phyloP scores from a whole-genome alignment of 2,113 vertebrate species.

The Saguinus midas region DNA sequence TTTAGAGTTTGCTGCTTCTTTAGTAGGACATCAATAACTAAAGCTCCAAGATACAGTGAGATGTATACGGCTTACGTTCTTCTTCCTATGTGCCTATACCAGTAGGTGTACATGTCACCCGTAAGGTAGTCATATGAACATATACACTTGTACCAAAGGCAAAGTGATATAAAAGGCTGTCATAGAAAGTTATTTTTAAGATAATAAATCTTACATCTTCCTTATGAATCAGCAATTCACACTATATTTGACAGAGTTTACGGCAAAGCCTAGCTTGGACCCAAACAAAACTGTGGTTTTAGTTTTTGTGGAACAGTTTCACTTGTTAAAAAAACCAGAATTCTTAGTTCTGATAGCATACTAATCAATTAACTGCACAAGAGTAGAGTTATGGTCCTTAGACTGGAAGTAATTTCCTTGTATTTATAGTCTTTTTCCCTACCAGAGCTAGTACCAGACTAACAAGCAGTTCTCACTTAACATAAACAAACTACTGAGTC shows the following conservation, averaged over 20 bases:
- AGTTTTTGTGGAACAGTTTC: background rate
- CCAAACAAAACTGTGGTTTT: background rate
- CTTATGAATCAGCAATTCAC: background rate
- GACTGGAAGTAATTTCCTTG: background rate
- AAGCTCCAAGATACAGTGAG: background rate
- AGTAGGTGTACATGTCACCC: background rate
- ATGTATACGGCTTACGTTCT: background rate
- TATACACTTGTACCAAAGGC: background rate
- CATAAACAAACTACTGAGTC: background rate
- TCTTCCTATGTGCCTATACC: background rate
- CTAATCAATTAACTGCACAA: background rate
- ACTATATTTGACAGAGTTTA: background rate
- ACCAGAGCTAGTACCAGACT: background rate
- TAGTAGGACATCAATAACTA: background rate
- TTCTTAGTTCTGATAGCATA: background rate
- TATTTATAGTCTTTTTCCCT: background rate
- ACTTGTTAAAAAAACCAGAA: background rate
- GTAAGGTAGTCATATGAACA: background rate
- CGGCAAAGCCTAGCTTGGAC: background rate
- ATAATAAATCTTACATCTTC: background rate
- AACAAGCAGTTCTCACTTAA: background rate
- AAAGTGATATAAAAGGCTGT: background rate
- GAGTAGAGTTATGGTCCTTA: background rate
- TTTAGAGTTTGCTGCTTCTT: background rate
- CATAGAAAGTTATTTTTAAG: background rate